Evolutionary conservation across 2,888 invertebrate genomes (phyloP).

Genomic region (Mesoligia furuncula): DNA sequence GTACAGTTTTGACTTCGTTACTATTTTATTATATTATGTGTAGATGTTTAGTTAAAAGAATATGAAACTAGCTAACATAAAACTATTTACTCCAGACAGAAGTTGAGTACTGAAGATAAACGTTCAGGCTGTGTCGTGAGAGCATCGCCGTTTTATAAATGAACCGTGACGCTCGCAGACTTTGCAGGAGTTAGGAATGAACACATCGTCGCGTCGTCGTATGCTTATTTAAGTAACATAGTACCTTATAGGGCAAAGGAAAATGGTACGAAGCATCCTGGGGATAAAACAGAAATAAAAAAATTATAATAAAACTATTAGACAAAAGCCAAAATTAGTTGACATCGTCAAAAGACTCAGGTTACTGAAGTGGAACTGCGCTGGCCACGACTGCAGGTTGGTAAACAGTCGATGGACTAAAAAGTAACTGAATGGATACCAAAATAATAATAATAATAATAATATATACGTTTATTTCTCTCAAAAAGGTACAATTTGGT

Average conservation of each 20-base stretch:
- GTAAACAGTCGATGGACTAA: too few species aligned
- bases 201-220: constrained; percentile 18
- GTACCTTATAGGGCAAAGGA: background rate
- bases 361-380: background rate
- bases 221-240: constrained; percentile 37
- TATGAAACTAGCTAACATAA: constrained; percentile 21
- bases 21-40: background rate
- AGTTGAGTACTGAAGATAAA: constrained; percentile 50
- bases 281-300: background rate
- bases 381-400: background rate
- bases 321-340: background rate
- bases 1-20: background rate
- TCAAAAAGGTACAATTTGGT: too few species aligned
- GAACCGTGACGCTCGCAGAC: constrained; percentile 42
- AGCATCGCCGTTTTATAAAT: constrained; percentile 56
- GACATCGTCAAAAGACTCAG: background rate
- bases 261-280: background rate
- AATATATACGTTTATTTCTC: too few species aligned
- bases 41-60: background rate
- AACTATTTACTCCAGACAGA: constrained; percentile 33
- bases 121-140: constrained; percentile 39
- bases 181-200: constrained; percentile 31
- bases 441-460: too few species aligned
- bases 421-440: background rate
- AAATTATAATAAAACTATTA: background rate